phyloP scores from a whole-genome alignment of 2,888 invertebrate genomes.

The Chaitophorus viminalis region DNA sequence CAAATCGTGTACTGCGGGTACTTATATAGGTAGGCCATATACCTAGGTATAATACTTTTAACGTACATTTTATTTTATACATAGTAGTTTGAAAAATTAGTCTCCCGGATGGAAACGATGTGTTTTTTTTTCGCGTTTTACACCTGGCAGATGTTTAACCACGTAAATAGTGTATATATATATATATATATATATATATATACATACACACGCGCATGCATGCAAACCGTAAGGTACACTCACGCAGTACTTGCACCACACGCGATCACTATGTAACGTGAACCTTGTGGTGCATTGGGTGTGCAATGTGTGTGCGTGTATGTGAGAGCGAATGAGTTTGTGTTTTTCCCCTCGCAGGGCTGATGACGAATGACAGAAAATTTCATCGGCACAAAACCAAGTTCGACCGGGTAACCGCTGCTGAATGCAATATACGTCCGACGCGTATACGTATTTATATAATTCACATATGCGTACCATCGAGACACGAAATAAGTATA shows the following conservation, averaged over 20 bases:
- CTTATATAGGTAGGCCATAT: background rate
- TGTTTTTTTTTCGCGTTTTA: conserved; percentile 12
- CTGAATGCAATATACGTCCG: background rate
- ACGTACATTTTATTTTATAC: background rate
- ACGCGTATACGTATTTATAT: background rate
- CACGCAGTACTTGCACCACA: background rate
- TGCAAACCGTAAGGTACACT: too few relatives aligned
- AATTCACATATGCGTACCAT: background rate
- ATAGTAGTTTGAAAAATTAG: conserved; percentile 1
- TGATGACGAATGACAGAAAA: background rate
- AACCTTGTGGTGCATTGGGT: background rate
- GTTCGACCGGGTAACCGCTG: background rate
- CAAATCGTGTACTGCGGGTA: background rate
- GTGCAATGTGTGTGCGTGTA: background rate
- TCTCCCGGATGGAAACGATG: conserved; percentile 5
- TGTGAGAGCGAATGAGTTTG: too few relatives aligned
- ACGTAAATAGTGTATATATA: background rate
- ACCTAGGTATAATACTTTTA: background rate
- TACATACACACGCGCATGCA: background rate
- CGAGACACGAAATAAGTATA: conserved; percentile 7
- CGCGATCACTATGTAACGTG: background rate
- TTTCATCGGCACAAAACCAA: background rate
- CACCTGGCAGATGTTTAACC: conserved; percentile 31
- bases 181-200: background rate
- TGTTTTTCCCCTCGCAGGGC: background rate